Conservation (phyloP, 2,888 invertebrate genomes). For the Athetis lepigone region DNA sequence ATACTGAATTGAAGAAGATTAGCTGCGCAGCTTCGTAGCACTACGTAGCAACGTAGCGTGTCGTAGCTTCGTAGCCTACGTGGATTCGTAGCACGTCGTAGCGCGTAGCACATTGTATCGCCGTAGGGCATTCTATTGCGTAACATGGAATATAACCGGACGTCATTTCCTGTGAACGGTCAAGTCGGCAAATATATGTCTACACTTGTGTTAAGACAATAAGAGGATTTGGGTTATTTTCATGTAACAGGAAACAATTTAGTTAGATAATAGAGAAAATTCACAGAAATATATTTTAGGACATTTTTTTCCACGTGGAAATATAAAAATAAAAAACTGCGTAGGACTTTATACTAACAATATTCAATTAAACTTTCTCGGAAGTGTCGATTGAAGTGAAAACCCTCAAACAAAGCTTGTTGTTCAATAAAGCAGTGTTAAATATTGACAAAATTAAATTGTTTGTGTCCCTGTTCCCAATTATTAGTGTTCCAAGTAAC, state of each 20-base stretch:
- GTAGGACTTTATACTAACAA: background rate
- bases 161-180: too few species aligned
- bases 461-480: slow-evolving; percentile 12
- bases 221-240: background rate
- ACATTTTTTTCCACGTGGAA: background rate
- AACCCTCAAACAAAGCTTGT: background rate
- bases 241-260: too few species aligned
- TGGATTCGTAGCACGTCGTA: background rate
- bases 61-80: too few species aligned
- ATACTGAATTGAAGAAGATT: too few species aligned
- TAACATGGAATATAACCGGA: too few species aligned
- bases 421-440: background rate
- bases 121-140: too few species aligned
- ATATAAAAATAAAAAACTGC: background rate
- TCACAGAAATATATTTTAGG: background rate
- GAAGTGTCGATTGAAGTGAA: background rate
- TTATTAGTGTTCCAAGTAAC: slow-evolving; percentile 29
- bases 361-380: background rate
- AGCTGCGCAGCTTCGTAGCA: background rate
- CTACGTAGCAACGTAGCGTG: background rate
- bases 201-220: background rate
- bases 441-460: slow-evolving; percentile 14
- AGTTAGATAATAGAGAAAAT: too few species aligned
- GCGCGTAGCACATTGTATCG: background rate
- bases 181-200: too few species aligned